Base-by-base conservation (phyloP, 2,797 vertebrate genomes). In the Podargus strigoides region DNA sequence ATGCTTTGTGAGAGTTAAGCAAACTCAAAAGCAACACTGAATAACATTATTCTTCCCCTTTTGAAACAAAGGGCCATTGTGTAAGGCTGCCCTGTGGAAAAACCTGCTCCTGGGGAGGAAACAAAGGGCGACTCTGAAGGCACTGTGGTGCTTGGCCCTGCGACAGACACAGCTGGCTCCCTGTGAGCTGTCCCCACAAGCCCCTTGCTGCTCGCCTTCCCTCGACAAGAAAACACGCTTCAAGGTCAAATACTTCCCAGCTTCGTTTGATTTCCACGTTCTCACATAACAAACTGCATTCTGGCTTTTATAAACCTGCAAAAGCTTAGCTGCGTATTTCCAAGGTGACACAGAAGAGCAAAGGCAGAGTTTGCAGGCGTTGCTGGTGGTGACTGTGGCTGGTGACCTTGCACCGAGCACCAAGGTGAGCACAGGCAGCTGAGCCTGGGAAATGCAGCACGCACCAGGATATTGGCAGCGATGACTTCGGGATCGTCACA, bases 401-500 rank as follows among this genome's bases (percentile, higher is more conserved):
- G 7, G 5, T 42, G 90, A 87, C 64, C 89, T 78, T 56, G 92
- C 52, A 16, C 37, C 0, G 7, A 67, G 64, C 49, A 9, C 42
- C 68, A 4, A 0, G 2, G 58, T 1, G 13, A 27, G 42, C 6
- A 10, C 37, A 11, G 42, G 18, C 70, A 81, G 60, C 67, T 14
- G 3, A 47, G 62, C 49, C 32, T 13, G 55, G 80, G 21, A 19
- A 59, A 46, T 1, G 17, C 6, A 3, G 49, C 89, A 98, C 98
- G 56, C 97, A 99, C 99, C 99, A 99, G 97, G 96, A 99, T 99
- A 73, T 99, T 99, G 85, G 99, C 99, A 97, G 99, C 99, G 52
- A 99, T 99, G 94, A 99, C 98, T 59, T 99, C 99, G 10, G 99
- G 99, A 97, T 99, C 99, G 19, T 99, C 99, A 90, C 99, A 99